Base-by-base conservation (phyloP, 2,888 invertebrate species). In the Melinopterus prodromus region DNA sequence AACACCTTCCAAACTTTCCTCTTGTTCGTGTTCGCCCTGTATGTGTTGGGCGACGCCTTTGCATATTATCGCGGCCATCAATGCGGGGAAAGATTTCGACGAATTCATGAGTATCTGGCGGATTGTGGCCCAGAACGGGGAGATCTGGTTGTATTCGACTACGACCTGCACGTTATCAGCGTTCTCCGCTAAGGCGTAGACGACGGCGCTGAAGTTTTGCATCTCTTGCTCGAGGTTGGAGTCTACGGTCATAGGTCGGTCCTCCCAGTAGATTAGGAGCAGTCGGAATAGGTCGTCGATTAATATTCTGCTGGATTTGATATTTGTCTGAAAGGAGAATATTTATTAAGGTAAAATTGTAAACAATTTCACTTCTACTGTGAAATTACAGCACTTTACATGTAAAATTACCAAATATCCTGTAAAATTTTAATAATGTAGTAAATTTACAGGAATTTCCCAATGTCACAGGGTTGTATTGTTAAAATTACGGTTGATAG, bases 51-150 rank as follows among this genome's bases (percentile, higher is more conserved):
- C 93, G 4, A 97, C 94, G 15, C 93, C 93, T 87, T 96, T 93
- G 87, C 97, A 96, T 26, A 96, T 93, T 88, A 97, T 93, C 0
- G 97, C 96, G 14, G 96, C 95, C 78, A 96, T 93, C 87, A 97
- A 92, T 1, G 96, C 95, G 81, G 94, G 92, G 83, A 96, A 92
- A 7, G 96, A 95, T 86, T 95, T 94, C 0, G 92, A 90, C 84
- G 95, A 95, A 81, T 95, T 93, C 0, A 93, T 91, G 81, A 98
- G 90, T 80, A 93, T 90, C 83, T 93, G 93, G 37, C 97, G 92
- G 72, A 97, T 92, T 79, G 92, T 91, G 85, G 93, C 93, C 98
- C 98, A 98, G 95, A 97, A 97, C 0, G 92, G 90, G 0, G 95
- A 96, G 26, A 93, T 91, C 82, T 93, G 92, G 86, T 94, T 95